Percentiles rank a stretch among this genome's conserved stretches.
These are phyloP conservation scores for Drosophila littoralis DNA, from an alignment of 1,140 invertebrate species.

Conservation along the genomic window DNA sequence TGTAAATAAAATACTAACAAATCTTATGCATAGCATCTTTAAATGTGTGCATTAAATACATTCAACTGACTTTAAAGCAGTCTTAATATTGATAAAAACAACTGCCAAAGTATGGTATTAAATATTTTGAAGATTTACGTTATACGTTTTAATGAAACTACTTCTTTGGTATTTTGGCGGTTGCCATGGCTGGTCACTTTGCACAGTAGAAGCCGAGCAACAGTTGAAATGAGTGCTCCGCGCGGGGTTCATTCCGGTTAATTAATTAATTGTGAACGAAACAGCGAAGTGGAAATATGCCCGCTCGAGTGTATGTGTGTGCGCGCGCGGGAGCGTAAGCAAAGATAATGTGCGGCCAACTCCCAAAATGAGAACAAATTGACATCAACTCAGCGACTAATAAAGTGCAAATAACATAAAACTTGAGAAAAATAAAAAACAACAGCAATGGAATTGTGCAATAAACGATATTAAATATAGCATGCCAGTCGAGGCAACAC, in stretches of 20 bases:
- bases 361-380: constrained; percentile 74
- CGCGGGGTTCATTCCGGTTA: constrained; percentile 47
- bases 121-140: not conserved
- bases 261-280: constrained; percentile 57
- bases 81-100: not conserved
- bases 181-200: constrained; percentile 26
- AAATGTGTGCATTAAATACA: not conserved
- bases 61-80: not conserved
- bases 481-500: constrained; percentile 15
- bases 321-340: constrained; percentile 52
- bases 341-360: constrained; percentile 65
- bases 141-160: too few species aligned
- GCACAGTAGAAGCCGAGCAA: constrained; percentile 38
- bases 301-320: constrained; percentile 33
- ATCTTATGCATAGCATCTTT: not conserved
- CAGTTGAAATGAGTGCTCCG: constrained; percentile 38
- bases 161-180: not conserved
- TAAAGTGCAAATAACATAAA: constrained; percentile 34
- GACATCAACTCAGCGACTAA: constrained; percentile 36
- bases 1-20: not conserved
- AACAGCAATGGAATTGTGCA: constrained; percentile 35
- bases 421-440: constrained; percentile 13
- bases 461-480: constrained; percentile 24
- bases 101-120: not conserved
- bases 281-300: constrained; percentile 49